Percentiles rank a stretch among this genome's conserved stretches.
Conservation (phyloP, 2,888 invertebrate species). For the Scelioninae gen. 1 region DNA sequence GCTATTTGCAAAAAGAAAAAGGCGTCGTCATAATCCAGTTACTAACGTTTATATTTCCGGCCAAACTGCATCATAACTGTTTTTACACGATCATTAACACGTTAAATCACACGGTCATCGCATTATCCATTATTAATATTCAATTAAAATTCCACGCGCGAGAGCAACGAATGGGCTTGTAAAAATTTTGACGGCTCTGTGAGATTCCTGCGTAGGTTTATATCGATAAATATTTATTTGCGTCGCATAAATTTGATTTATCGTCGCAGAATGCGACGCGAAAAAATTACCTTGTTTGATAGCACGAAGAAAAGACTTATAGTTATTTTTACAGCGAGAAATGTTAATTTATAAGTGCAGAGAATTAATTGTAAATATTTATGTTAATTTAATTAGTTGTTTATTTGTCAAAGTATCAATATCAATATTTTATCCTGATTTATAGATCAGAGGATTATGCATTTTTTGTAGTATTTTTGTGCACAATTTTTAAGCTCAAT, state of each 20-base stretch:
- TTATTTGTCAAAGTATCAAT: too few species aligned
- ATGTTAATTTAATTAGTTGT: too few species aligned
- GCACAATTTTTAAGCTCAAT: too few species aligned
- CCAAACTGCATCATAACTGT: slow-evolving; percentile 53
- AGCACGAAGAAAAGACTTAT: neutral
- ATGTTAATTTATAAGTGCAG: neutral
- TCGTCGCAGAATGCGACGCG: neutral
- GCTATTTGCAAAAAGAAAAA: slow-evolving; percentile 54
- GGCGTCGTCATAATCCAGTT: slow-evolving; percentile 63
- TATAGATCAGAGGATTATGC: too few species aligned
- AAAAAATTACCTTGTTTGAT: neutral
- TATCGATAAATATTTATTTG: slow-evolving; percentile 24
- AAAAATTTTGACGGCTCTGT: slow-evolving; percentile 19
- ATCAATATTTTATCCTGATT: too few species aligned
- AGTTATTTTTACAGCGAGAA: neutral
- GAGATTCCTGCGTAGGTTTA: slow-evolving; percentile 6
- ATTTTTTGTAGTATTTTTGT: too few species aligned
- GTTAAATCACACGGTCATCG: slow-evolving; percentile 44
- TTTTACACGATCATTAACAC: slow-evolving; percentile 48
- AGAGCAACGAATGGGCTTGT: slow-evolving; percentile 25
- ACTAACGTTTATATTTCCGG: slow-evolving; percentile 56
- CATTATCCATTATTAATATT: slow-evolving; percentile 54
- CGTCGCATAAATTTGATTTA: slow-evolving; percentile 19
- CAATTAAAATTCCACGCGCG: slow-evolving; percentile 51
- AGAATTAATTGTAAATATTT: too few species aligned